phyloP scores from a whole-genome alignment of 2,113 vertebrate genomes.

The Actenoides hombroni region DNA sequence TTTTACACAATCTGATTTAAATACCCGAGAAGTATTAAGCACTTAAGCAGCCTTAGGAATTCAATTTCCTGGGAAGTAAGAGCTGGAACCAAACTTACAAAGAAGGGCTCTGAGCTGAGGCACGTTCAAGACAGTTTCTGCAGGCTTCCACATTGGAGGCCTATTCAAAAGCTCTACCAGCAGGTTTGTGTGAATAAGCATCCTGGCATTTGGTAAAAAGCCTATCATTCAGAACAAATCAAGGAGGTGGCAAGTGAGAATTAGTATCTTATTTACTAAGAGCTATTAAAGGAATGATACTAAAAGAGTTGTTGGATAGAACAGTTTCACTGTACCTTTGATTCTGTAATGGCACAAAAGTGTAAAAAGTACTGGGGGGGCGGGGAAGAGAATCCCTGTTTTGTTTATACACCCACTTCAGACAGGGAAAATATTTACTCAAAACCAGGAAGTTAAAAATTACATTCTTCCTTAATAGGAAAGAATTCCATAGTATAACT shows the following conservation, averaged over 20 bases:
- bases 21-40: not conserved
- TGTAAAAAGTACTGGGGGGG: not conserved
- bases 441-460: not conserved
- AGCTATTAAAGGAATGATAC: not conserved
- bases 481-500: not conserved
- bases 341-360: not conserved
- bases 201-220: not conserved
- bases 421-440: not conserved
- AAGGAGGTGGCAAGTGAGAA: not conserved
- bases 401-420: not conserved
- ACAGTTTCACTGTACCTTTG: not conserved
- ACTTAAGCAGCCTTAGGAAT: not conserved
- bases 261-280: not conserved
- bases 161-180: not conserved
- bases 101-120: not conserved
- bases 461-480: not conserved
- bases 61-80: not conserved
- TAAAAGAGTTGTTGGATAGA: not conserved
- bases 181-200: not conserved
- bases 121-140: not conserved
- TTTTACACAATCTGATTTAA: not conserved
- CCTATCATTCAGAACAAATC: not conserved
- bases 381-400: not conserved
- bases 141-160: not conserved
- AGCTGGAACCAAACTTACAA: not conserved